These are phyloP conservation scores for Lasiurus borealis DNA, from an alignment of 2,113 vertebrate genomes.

Conservation along the genomic window DNA sequence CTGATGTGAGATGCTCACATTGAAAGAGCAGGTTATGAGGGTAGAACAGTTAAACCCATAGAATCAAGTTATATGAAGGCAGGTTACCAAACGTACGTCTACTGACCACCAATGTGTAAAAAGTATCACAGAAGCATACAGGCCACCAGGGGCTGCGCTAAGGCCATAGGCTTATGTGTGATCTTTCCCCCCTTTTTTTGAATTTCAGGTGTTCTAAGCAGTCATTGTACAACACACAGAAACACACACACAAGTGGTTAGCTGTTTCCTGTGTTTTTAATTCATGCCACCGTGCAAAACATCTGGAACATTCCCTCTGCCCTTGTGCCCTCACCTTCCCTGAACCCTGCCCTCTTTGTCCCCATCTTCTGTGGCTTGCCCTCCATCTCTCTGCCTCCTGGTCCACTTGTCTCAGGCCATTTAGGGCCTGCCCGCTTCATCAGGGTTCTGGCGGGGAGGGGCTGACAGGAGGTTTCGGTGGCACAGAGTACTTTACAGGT, in stretches of 20 bases:
- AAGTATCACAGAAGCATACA: neutral
- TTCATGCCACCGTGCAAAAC: neutral
- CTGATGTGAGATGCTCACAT: neutral
- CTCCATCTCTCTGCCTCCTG: neutral
- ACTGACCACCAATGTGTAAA: neutral
- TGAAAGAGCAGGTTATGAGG: neutral
- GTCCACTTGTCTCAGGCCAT: neutral
- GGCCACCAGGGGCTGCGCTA: rapidly evolving
- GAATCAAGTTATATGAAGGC: neutral
- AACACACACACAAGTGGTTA: neutral
- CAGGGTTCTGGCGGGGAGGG: neutral
- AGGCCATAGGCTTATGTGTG: neutral
- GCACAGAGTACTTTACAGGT: neutral
- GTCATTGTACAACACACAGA: neutral
- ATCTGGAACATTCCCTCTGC: neutral
- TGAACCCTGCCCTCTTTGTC: neutral
- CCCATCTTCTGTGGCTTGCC: neutral
- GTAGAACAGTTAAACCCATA: neutral
- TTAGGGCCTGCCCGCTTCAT: neutral
- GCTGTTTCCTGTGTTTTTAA: neutral
- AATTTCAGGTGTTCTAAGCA: neutral
- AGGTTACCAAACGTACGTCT: too few relatives aligned
- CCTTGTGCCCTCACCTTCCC: neutral
- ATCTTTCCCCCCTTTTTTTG: neutral
- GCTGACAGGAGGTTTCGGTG: too few relatives aligned